phyloP scores from a whole-genome alignment of 2,888 invertebrate species.

The Microctonus hyperodae region DNA sequence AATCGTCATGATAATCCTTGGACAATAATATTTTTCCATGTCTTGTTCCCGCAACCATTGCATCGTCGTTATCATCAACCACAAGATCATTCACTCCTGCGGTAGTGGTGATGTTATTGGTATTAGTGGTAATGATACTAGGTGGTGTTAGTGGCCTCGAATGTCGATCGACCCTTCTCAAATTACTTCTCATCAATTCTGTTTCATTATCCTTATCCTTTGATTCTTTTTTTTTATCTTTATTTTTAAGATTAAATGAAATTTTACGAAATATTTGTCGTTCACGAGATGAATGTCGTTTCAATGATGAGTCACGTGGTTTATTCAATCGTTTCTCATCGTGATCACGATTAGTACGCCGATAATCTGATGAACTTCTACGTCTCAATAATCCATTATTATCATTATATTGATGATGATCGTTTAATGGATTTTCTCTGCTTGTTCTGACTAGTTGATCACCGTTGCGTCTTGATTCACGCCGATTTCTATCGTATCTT shows the following conservation, averaged over 20 bases:
- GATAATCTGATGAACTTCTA: conserved; percentile 26
- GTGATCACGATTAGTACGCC: conserved; percentile 32
- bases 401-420: conserved; percentile 27
- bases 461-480: conserved; percentile 41
- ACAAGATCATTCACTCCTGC: conserved; percentile 25
- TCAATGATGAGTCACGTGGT: conserved; percentile 34
- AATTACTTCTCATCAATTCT: conserved; percentile 20
- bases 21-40: conserved; percentile 22
- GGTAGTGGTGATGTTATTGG: background rate
- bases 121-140: conserved; percentile 12
- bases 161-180: conserved; percentile 45
- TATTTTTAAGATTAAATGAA: conserved; percentile 33
- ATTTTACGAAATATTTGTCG: conserved; percentile 29
- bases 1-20: conserved; percentile 29
- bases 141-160: conserved; percentile 55
- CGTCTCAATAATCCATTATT: conserved; percentile 27
- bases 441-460: conserved; percentile 41
- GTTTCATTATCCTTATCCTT: conserved; percentile 35
- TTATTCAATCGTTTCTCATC: conserved; percentile 23
- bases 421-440: conserved; percentile 46
- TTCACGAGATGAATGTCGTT: conserved; percentile 39
- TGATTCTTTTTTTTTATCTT: conserved; percentile 29
- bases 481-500: conserved; percentile 46
- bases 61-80: conserved; percentile 20
- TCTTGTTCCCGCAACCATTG: background rate